Evolutionary conservation across 2,113 vertebrate species (phyloP).

Genomic region (Heteronetta atricapilla): DNA sequence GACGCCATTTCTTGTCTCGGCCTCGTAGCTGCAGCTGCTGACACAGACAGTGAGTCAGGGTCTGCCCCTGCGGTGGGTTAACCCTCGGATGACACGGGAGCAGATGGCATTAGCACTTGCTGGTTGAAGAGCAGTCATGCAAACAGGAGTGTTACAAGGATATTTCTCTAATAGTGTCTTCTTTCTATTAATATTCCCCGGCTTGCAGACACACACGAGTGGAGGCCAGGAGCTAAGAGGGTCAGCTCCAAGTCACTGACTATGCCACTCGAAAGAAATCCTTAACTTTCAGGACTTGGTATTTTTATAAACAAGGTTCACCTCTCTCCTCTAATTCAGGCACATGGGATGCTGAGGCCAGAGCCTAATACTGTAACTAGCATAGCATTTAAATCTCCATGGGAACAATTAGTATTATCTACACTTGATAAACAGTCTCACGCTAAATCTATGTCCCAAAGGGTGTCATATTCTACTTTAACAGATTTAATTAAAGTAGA

Average conservation of each 20-base stretch:
- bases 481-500: slow-evolving; percentile 73
- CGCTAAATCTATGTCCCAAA: slow-evolving; percentile 74
- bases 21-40: neutral
- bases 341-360: slow-evolving; percentile 51
- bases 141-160: neutral
- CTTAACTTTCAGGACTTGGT: slow-evolving; percentile 28
- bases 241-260: neutral
- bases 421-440: slow-evolving; percentile 75
- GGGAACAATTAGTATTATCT: slow-evolving; percentile 78
- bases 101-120: slow-evolving; percentile 35
- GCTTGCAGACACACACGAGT: neutral
- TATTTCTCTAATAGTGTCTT: slow-evolving; percentile 12
- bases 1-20: neutral
- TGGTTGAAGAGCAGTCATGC: slow-evolving; percentile 22
- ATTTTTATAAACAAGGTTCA: slow-evolving; percentile 57
- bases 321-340: slow-evolving; percentile 44
- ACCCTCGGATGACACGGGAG: slow-evolving; percentile 24
- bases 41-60: neutral
- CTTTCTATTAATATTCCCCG: slow-evolving; percentile 12
- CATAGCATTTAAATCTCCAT: slow-evolving; percentile 70
- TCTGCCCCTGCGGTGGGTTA: neutral
- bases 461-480: slow-evolving; percentile 72
- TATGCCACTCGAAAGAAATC: neutral
- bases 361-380: slow-evolving; percentile 57
- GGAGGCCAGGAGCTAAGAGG: slow-evolving; percentile 21